phyloP scores from a whole-genome alignment of 2,888 invertebrate genomes.

The Aplocera efformata region DNA sequence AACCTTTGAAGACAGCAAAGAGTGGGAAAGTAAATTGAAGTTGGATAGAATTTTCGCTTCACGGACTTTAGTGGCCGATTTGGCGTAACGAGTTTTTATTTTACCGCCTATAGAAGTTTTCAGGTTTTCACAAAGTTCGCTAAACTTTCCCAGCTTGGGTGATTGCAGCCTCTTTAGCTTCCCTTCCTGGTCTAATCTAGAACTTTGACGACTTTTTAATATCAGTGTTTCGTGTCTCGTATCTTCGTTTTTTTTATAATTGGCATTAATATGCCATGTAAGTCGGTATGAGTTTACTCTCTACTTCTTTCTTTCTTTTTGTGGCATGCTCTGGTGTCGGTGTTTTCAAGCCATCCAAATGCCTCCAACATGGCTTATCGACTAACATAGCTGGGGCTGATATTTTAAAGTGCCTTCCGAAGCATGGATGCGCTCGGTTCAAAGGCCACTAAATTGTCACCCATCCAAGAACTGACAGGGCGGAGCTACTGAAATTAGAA shows the following conservation, averaged over 20 bases:
- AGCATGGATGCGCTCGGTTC: too few species aligned
- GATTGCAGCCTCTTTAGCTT: slow-evolving; percentile 40
- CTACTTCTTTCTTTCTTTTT: too few species aligned
- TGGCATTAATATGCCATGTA: too few species aligned
- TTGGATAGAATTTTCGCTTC: slow-evolving; percentile 78
- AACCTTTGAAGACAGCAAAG: slow-evolving; percentile 60
- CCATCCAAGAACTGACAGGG: too few species aligned
- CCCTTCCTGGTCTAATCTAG: slow-evolving; percentile 15
- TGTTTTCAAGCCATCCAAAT: too few species aligned
- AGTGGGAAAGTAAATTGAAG: slow-evolving; percentile 78
- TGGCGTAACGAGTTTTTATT: slow-evolving; percentile 72
- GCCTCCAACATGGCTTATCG: too few species aligned
- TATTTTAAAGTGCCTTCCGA: too few species aligned
- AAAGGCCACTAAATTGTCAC: too few species aligned
- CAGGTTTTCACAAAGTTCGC: slow-evolving; percentile 56
- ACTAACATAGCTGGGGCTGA: too few species aligned
- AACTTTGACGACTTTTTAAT: slow-evolving; percentile 17
- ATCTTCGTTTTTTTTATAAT: too few species aligned
- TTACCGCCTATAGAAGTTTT: slow-evolving; percentile 70
- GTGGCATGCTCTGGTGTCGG: too few species aligned
- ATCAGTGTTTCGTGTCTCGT: slow-evolving; percentile 7
- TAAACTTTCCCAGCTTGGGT: slow-evolving; percentile 40
- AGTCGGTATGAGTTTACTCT: neutral
- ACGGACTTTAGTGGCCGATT: slow-evolving; percentile 77
- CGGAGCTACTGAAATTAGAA: too few species aligned